phyloP scores from a whole-genome alignment of 2,797 vertebrate species.

The Enteromius treurensis region DNA sequence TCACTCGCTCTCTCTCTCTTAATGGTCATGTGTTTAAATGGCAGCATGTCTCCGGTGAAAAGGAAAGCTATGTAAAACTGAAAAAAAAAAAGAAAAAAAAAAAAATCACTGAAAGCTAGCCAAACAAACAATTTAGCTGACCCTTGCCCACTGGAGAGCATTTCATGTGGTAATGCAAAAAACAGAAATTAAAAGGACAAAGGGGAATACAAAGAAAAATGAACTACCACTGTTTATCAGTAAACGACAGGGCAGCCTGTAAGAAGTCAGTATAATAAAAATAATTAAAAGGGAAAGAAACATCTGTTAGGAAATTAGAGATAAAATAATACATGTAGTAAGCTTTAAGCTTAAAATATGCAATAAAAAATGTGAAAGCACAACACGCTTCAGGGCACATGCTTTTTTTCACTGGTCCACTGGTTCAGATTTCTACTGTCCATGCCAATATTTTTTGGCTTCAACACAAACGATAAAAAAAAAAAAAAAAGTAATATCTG shows the following conservation, averaged over 20 bases:
- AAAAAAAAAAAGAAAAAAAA: slow-evolving; percentile 16
- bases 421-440: not conserved
- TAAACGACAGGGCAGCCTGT: not conserved
- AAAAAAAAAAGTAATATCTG: too few species aligned
- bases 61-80: slow-evolving; percentile 27
- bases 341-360: not conserved
- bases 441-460: not conserved
- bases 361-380: not conserved
- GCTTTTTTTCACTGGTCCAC: not conserved
- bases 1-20: slow-evolving; percentile 15
- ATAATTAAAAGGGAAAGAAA: not conserved
- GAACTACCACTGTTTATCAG: slow-evolving; percentile 1
- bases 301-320: not conserved
- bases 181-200: slow-evolving; percentile 11
- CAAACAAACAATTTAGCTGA: slow-evolving; percentile 30
- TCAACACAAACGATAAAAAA: not conserved
- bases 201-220: slow-evolving; percentile 10
- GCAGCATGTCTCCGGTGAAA: slow-evolving; percentile 14
- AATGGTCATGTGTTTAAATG: slow-evolving; percentile 27
- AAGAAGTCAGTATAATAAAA: not conserved
- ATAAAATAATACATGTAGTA: not conserved
- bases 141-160: slow-evolving; percentile 3
- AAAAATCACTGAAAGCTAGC: slow-evolving; percentile 33
- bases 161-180: slow-evolving; percentile 32
- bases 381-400: not conserved